Evolutionary conservation across 2,113 vertebrate species (phyloP).

Genomic region (Oreochromis tanganicae): DNA sequence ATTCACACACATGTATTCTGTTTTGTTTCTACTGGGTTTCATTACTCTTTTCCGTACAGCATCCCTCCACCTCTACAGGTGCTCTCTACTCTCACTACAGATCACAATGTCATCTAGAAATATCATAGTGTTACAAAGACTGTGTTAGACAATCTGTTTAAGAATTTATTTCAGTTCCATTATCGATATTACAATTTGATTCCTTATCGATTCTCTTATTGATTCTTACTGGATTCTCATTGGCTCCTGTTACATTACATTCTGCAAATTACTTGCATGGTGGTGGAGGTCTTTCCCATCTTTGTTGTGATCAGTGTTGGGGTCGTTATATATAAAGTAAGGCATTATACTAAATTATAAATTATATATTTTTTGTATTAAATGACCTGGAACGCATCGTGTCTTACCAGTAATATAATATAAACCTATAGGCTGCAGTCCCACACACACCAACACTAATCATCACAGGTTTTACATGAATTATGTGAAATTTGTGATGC

Average conservation of each 20-base stretch:
- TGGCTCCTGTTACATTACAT: neutral
- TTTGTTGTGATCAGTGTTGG: neutral
- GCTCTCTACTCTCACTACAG: neutral
- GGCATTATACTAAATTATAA: neutral
- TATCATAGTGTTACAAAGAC: neutral
- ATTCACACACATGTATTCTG: neutral
- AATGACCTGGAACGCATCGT: neutral
- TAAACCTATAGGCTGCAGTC: neutral
- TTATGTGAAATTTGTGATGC: neutral
- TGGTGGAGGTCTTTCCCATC: neutral
- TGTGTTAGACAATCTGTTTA: neutral
- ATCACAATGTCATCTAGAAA: neutral
- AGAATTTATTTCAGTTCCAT: neutral
- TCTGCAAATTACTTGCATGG: neutral
- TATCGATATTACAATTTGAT: neutral
- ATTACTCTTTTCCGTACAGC: neutral
- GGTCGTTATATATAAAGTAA: neutral
- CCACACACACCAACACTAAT: neutral
- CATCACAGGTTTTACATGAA: neutral
- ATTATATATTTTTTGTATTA: neutral
- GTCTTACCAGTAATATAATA: neutral
- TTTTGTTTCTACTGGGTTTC: neutral
- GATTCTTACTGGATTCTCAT: neutral
- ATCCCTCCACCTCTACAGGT: neutral
- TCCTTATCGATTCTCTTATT: neutral